Base-by-base conservation (phyloP, 2,797 vertebrate genomes). In the Podargus strigoides region DNA sequence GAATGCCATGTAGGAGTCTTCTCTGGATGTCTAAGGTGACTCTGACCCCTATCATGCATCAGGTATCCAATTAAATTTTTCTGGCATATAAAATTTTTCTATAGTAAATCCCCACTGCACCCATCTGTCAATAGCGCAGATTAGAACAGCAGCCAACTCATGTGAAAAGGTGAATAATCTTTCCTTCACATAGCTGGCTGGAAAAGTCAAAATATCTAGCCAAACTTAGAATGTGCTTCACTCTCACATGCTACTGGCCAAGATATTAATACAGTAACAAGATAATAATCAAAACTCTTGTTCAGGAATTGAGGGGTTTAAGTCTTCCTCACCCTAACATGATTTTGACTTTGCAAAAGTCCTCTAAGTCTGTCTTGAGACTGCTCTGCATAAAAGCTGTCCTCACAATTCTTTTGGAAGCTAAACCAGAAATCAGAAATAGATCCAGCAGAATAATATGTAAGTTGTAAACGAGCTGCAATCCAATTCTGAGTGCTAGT, bases 1-100 rank as follows among this genome's bases (percentile, higher is more conserved):
- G 23, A 52, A 24, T 0, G 0, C 5, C 8, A 49, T 9, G 3
- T 6, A 64, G 17, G 14, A 34, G 6, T n/a, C 16, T 83, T n/a
- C 4, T 58, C 14, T 63, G 34, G 3, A 11, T 16, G 63, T 18
- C 26, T 41, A 49, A 81, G 7, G 4, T 28, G 26, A 14, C 10
- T 79, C 19, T 41, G 18, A 5, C 8, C 4, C 3, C 2, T 3
- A 20, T 18, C 19, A 46, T 14, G 1, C 2, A 13, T 49, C 16
- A 49, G 8, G 14, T n/a, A 44, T 23, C 66, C 64, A 60, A 73
- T 7, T 15, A 60, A 55, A 27, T 1, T 67, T 80, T 80, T 49
- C 52, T 60, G 37, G 14, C 3, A 30, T 12, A 21, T 21, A 26
- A 46, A 73, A 47, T 52, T 59, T 27, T 56, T 14, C 3, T 44